These are phyloP conservation scores for Saccopteryx bilineata DNA, from an alignment of 2,113 vertebrate genomes.

Conservation along the genomic window DNA sequence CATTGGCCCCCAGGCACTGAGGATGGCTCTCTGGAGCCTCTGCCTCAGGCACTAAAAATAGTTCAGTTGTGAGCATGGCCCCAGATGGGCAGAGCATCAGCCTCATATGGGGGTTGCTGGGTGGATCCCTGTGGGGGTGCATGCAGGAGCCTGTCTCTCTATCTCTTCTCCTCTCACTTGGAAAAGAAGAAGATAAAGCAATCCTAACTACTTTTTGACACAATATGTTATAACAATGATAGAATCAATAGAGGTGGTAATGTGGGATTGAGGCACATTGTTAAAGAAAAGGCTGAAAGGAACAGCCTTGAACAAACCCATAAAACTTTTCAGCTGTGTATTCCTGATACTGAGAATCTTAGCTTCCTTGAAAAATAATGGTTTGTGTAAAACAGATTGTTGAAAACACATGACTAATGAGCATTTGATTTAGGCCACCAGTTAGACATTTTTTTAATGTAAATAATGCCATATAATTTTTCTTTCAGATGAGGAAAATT, in stretches of 20 bases:
- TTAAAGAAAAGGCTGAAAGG: neutral
- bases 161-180: too few relatives aligned
- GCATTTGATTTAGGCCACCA: neutral
- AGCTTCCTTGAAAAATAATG: neutral
- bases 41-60: too few relatives aligned
- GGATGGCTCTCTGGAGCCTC: too few relatives aligned
- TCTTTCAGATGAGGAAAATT: neutral
- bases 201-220: neutral
- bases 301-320: neutral
- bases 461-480: neutral
- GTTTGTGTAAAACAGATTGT: neutral
- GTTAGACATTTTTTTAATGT: neutral
- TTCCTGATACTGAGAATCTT: neutral
- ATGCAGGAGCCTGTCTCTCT: too few relatives aligned
- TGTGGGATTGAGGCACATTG: neutral
- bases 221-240: neutral
- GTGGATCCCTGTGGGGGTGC: too few relatives aligned
- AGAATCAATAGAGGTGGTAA: neutral
- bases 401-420: neutral
- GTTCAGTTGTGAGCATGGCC: too few relatives aligned
- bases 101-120: too few relatives aligned
- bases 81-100: too few relatives aligned
- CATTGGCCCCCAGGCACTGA: too few relatives aligned
- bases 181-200: too few relatives aligned
- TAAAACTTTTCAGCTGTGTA: neutral